Conservation (phyloP, 2,113 vertebrate species). For the Podiceps cristatus region DNA sequence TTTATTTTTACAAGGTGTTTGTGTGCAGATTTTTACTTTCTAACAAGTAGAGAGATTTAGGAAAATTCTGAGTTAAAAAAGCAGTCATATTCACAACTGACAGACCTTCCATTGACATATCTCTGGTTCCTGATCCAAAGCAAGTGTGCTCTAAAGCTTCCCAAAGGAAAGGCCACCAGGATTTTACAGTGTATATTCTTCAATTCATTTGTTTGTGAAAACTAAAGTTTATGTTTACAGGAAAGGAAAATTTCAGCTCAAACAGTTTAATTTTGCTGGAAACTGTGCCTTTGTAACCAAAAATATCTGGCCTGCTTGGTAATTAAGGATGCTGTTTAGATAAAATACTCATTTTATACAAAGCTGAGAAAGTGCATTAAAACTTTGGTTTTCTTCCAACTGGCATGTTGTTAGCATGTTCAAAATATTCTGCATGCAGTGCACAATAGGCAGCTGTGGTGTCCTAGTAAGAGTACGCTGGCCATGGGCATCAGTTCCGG, state of each 20-base stretch:
- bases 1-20: neutral
- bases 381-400: neutral
- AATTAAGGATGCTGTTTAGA: neutral
- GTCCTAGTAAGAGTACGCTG: neutral
- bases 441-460: neutral
- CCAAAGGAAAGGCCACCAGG: neutral
- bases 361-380: neutral
- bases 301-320: neutral
- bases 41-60: neutral
- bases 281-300: neutral
- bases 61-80: neutral
- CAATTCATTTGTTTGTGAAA: neutral
- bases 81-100: neutral
- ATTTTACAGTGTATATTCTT: neutral
- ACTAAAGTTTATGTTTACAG: neutral
- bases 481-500: rapidly evolving
- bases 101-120: neutral
- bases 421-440: neutral
- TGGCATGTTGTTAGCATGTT: neutral
- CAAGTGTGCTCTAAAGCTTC: neutral
- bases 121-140: neutral
- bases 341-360: neutral
- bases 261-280: neutral
- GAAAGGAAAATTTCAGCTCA: neutral
- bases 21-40: neutral